These are phyloP conservation scores for Mormyrops boulengeri DNA, from an alignment of 2,797 vertebrate species.

Conservation along the genomic window DNA sequence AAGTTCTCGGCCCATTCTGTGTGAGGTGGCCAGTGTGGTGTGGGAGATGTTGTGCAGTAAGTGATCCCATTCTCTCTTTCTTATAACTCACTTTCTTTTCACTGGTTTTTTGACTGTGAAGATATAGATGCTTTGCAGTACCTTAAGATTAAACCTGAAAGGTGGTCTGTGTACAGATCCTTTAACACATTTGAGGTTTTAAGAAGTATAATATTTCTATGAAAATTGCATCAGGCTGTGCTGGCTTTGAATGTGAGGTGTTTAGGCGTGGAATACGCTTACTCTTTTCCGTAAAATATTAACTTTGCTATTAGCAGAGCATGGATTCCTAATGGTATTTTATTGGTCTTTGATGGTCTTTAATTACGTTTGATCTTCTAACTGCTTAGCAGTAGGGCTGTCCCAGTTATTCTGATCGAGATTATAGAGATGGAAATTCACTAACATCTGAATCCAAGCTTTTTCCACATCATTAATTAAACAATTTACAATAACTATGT, in stretches of 20 bases:
- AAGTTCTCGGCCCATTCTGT: neutral
- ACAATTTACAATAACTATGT: neutral
- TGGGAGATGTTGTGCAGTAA: neutral
- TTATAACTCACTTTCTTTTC: neutral
- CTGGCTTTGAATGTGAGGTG: neutral
- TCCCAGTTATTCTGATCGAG: neutral
- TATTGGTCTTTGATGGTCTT: neutral
- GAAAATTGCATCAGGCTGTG: too few species aligned
- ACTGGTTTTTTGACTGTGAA: neutral
- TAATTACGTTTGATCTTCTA: neutral
- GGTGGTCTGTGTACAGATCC: neutral
- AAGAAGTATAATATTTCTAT: neutral
- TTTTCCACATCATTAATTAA: neutral
- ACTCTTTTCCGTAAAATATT: neutral
- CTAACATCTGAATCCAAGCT: neutral
- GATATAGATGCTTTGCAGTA: neutral
- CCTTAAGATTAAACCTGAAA: neutral
- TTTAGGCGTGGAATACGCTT: neutral
- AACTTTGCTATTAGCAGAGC: neutral
- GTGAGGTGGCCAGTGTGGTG: neutral
- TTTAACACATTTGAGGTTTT: neutral
- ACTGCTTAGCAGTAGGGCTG: neutral
- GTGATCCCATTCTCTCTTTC: neutral
- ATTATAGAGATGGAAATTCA: neutral
- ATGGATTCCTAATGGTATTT: neutral